These are phyloP conservation scores for Agonopterix subpropinquella DNA, from an alignment of 2,888 invertebrate genomes.

Conservation along the genomic window DNA sequence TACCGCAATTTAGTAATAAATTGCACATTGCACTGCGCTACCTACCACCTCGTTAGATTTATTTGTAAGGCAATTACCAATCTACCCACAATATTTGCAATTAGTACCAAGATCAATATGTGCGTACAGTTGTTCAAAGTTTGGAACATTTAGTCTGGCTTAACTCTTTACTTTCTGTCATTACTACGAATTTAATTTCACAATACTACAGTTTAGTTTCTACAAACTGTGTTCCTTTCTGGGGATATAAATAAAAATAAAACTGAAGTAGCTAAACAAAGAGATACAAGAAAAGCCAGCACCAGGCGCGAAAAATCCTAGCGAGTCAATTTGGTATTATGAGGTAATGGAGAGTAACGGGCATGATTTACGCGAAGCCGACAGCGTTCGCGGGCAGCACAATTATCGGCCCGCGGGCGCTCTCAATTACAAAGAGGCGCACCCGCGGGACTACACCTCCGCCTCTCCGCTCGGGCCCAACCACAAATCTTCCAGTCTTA, in stretches of 20 bases:
- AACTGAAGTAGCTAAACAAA: constrained; percentile 19
- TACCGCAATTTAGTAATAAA: constrained; percentile 7
- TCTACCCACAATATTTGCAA: too few relatives aligned
- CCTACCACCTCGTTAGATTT: neutral
- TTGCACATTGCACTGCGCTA: constrained; percentile 4
- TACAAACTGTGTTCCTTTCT: neutral
- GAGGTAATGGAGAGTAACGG: constrained; percentile 73
- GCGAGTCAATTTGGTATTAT: constrained; percentile 70
- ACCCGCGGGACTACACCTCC: constrained; percentile 66
- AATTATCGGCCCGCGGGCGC: constrained; percentile 75
- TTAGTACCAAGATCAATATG: too few relatives aligned
- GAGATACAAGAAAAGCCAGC: constrained; percentile 26
- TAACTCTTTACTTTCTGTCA: too few relatives aligned
- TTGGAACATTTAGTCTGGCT: too few relatives aligned
- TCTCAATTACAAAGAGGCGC: constrained; percentile 73
- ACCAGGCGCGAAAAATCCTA: constrained; percentile 43
- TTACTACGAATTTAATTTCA: too few relatives aligned
- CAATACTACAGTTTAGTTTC: too few relatives aligned
- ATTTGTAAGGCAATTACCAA: too few relatives aligned
- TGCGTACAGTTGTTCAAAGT: too few relatives aligned
- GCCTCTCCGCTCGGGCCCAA: constrained; percentile 30
- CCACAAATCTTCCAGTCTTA: constrained; percentile 64
- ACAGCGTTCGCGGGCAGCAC: constrained; percentile 57
- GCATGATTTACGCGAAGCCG: constrained; percentile 66
- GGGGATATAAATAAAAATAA: neutral